phyloP scores from a whole-genome alignment of 1,140 invertebrate genomes.

The Lepidurus apus region DNA sequence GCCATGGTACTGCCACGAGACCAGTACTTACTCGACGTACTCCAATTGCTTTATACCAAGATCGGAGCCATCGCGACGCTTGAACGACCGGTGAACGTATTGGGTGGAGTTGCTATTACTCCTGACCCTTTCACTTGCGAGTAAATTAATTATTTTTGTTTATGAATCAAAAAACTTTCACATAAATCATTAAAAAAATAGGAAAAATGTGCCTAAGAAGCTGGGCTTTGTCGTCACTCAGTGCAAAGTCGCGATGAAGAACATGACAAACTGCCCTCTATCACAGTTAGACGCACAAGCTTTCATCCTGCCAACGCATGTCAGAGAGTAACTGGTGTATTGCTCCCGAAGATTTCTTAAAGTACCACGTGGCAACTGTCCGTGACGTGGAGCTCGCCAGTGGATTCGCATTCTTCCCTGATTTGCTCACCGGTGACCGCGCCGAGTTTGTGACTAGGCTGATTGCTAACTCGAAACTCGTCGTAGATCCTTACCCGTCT shows the following conservation, averaged over 20 bases:
- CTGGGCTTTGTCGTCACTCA: slow-evolving; percentile 16
- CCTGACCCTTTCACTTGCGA: not conserved
- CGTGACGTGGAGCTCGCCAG: slow-evolving; percentile 34
- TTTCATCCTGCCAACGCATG: slow-evolving; percentile 27
- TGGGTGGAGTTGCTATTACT: not conserved
- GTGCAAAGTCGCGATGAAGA: slow-evolving; percentile 26
- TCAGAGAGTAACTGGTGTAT: slow-evolving; percentile 12
- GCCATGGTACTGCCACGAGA: not conserved
- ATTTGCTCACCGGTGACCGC: slow-evolving; percentile 22
- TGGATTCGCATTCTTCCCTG: slow-evolving; percentile 34
- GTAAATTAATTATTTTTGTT: not conserved
- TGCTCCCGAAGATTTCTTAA: slow-evolving; percentile 24
- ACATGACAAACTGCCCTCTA: slow-evolving; percentile 17
- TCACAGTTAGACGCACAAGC: slow-evolving; percentile 28
- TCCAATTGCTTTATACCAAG: not conserved
- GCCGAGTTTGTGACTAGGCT: not conserved
- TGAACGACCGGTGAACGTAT: not conserved
- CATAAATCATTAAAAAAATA: not conserved
- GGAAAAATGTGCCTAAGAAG: not conserved
- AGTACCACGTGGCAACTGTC: slow-evolving; percentile 30
- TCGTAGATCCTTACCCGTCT: not conserved
- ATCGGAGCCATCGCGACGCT: not conserved
- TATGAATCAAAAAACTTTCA: not conserved
- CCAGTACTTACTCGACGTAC: not conserved
- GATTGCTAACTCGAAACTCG: not conserved